Conservation (phyloP, 2,113 vertebrate genomes). For the Indicator maculatus region DNA sequence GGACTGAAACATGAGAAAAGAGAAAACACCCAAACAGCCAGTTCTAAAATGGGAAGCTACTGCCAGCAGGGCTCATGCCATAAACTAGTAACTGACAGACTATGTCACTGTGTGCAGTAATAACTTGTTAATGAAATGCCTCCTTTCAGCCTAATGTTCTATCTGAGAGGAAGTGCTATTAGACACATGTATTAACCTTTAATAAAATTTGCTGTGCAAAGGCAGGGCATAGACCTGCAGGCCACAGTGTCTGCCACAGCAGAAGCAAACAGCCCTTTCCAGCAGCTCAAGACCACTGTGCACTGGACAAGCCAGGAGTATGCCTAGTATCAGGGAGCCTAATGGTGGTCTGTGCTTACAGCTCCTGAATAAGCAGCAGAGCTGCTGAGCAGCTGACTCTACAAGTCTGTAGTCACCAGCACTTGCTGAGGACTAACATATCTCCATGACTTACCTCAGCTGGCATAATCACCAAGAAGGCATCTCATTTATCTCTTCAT, state of each 20-base stretch:
- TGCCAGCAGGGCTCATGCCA: neutral
- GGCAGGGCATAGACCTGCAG: neutral
- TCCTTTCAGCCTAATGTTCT: neutral
- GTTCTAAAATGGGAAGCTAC: rapidly evolving
- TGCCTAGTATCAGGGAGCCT: rapidly evolving
- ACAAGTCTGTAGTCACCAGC: neutral
- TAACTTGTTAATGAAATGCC: neutral
- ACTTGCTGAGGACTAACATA: neutral
- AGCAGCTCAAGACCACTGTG: neutral
- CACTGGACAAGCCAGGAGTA: neutral
- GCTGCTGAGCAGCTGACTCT: neutral
- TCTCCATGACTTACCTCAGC: neutral
- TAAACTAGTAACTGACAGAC: neutral
- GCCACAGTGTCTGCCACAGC: neutral
- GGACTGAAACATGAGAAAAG: neutral
- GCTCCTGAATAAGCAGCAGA: neutral
- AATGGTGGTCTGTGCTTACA: neutral
- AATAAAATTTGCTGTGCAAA: neutral
- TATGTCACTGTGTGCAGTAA: too few relatives aligned
- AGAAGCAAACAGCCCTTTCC: neutral
- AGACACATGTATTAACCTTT: neutral
- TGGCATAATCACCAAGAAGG: neutral
- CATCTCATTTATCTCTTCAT: neutral
- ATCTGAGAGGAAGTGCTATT: neutral
- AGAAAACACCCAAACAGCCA: neutral